Base-by-base conservation (phyloP, 2,888 invertebrate genomes). In the Meta bourneti region DNA sequence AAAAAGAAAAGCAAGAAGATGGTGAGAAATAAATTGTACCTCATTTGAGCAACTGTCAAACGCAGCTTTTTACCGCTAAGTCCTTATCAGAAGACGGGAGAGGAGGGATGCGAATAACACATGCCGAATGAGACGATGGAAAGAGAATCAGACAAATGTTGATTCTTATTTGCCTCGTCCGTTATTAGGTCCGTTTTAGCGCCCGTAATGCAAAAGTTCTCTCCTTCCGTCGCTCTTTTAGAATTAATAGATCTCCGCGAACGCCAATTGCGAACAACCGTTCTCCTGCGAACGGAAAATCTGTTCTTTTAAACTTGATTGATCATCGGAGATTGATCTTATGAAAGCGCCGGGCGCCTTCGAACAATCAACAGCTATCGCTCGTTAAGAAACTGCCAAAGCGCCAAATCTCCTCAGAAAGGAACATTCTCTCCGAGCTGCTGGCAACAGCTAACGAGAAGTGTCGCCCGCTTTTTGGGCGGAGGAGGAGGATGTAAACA, bases 1-100 rank as follows among this genome's bases (percentile, higher is more conserved):
- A 70, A 79, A 89, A 78, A 90, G 71, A 80, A 88, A 61, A 81
- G 81, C 72, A 75, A 74, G 85, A 87, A 87, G 70, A 84, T 83
- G 79, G 87, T 71, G 87, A 61, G 87, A 92, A 92, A 92, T 92
- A 92, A 92, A 92, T 92, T 88, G 91, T 80, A 92, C 79, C 88
- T 89, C 88, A 92, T 92, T 92, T 92, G 91, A 92, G 88, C 88
- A 92, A 92, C 91, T 92, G 91, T 92, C 91, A 92, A 89, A 92
- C 75, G 88, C 91, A 92, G 91, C 91, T 92, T 92, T 92, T 89
- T 92, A 92, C 91, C 91, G 91, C 91, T 88, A 92, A 92, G 88
- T 92, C 91, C 91, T 92, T 92, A 92, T 92, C 91, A 80, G 82
- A 77, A 79, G 88, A 78, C 61, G 72, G 48, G 75, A 20, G 48